Base-by-base conservation (phyloP, 2,797 vertebrate genomes). In the Sebastes itinus region DNA sequence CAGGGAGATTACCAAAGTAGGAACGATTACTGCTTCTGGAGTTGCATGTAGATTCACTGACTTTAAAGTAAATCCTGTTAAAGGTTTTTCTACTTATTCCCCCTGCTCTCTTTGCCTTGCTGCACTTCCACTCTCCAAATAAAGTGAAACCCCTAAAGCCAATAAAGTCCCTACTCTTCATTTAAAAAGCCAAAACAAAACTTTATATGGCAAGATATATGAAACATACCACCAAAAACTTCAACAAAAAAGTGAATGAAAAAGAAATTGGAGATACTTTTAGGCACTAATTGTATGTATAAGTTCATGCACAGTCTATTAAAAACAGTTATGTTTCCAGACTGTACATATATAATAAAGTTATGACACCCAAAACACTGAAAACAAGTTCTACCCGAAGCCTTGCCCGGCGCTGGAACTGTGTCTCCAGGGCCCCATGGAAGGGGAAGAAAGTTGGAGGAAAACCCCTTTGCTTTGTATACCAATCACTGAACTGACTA, bases 401-500 rank as follows among this genome's bases (percentile, higher is more conserved):
- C 75, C 30, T 61, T 59, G 79, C 79, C 46, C 67, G 22, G 77
- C 59, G 64, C 90, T 87, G 81, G 80, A 90, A 76, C 85, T 80
- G 68, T 75, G 88, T 92, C 86, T 91, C 80, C 81, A 71, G 92
- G 93, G 94, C 92, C 93, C 89, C 91, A 86, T 77, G 59, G 80
- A 88, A 87, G 84, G 91, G 90, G 86, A 87, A 85, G 86, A 89
- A 88, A 90, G 86, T 82, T 82, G 83, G 81, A 93, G 92, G 90
- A 94, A 94, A 95, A 90, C 86, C 88, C 90, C 87, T 89, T 66
- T 69, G 91, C 93, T 94, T 95, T 94, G 94, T 92, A 86, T 94
- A 94, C 90, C 94, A 92, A 91, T 89, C 82, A 83, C 89, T 87
- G 89, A 91, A 94, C 93, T 95, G 94, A 94, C 93, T 94, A 94